Percentiles rank a stretch among this genome's conserved stretches.
These are phyloP conservation scores for Oostethus manadensis DNA, from an alignment of 2,113 vertebrate species.

Conservation along the genomic window DNA sequence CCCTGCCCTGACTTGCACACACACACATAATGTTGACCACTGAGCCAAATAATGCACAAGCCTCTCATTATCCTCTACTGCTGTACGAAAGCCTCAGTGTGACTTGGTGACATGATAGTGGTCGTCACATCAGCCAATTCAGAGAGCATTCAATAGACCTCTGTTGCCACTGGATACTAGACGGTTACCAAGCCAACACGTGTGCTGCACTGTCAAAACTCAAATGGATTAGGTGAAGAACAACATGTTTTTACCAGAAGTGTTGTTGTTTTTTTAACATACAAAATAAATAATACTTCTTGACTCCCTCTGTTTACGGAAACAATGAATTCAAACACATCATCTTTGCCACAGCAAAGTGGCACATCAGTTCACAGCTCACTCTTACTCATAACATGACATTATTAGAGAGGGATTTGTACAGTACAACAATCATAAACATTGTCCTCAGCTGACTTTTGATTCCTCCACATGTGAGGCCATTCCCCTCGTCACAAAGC, in stretches of 20 bases:
- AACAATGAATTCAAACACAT: constrained; percentile 19
- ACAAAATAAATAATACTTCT: not conserved
- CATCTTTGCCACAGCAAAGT: too few relatives aligned
- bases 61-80: constrained; percentile 34
- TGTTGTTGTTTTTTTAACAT: not conserved
- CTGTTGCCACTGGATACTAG: constrained; percentile 74
- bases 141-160: constrained; percentile 68
- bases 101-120: constrained; percentile 63
- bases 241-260: constrained; percentile 42
- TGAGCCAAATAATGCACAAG: constrained; percentile 31
- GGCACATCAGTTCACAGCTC: too few relatives aligned
- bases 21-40: constrained; percentile 29
- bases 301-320: constrained; percentile 17
- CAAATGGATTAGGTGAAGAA: constrained; percentile 55
- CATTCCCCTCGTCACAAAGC: constrained; percentile 46
- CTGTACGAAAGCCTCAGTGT: constrained; percentile 46
- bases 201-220: constrained; percentile 67
- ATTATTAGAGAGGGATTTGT: not conserved
- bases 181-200: constrained; percentile 74
- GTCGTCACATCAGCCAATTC: constrained; percentile 61
- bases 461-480: constrained; percentile 19
- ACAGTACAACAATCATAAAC: not conserved
- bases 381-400: not conserved
- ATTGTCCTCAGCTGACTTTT: constrained; percentile 30
- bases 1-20: constrained; percentile 24